Percentiles rank a stretch among this genome's conserved stretches.
Evolutionary conservation across 2,113 vertebrate genomes (phyloP).

Genomic region (Herpetotheres cachinnans): DNA sequence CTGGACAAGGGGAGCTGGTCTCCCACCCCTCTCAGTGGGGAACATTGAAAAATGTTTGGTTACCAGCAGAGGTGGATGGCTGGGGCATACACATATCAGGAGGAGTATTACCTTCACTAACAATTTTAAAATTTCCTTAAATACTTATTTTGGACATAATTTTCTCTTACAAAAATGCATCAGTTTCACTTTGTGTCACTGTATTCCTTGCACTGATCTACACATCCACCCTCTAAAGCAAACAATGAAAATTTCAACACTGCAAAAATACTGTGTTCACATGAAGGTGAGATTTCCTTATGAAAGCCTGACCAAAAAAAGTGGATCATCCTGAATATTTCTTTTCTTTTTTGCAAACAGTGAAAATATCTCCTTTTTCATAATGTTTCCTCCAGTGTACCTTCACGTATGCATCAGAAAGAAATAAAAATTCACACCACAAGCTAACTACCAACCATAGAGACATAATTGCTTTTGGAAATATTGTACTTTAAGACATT

Average conservation of each 20-base stretch:
- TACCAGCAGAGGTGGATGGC: not conserved
- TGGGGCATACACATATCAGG: not conserved
- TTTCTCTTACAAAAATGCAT: not conserved
- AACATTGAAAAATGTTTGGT: not conserved
- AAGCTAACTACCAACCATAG: not conserved
- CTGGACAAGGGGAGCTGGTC: not conserved
- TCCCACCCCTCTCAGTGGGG: not conserved
- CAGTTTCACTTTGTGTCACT: not conserved
- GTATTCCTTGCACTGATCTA: not conserved
- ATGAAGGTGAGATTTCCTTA: not conserved
- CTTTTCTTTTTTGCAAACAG: not conserved
- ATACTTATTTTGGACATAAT: not conserved
- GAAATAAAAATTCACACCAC: not conserved
- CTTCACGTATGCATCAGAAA: not conserved
- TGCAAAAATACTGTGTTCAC: not conserved
- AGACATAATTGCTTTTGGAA: conserved; percentile 54
- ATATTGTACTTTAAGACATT: conserved; percentile 62
- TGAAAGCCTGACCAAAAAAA: not conserved
- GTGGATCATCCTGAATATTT: not conserved
- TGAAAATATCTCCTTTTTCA: not conserved
- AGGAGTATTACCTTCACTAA: not conserved
- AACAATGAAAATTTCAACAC: conserved; percentile 6
- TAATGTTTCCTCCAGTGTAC: not conserved
- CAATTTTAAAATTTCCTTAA: not conserved
- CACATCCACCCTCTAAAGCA: not conserved